Conservation (phyloP, 2,888 invertebrate genomes). For the Heteromyza rotundicornis region DNA sequence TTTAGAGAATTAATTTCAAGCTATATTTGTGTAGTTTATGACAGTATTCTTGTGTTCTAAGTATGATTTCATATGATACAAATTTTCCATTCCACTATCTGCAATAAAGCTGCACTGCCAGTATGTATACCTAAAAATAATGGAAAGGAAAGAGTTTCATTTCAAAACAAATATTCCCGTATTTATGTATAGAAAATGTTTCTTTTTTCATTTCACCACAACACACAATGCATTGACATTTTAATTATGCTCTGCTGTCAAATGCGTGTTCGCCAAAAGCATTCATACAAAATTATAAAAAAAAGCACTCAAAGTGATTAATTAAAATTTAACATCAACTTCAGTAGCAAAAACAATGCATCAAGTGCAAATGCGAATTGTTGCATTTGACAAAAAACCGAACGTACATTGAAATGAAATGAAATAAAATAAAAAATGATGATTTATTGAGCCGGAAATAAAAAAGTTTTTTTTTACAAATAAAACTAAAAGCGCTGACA, state of each 20-base stretch:
- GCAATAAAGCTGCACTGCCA: neutral
- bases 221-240: constrained; percentile 39
- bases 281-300: neutral
- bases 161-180: too few relatives aligned
- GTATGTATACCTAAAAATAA: neutral
- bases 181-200: too few relatives aligned
- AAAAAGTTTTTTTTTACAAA: too few relatives aligned
- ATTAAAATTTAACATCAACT: neutral
- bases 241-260: constrained; percentile 53
- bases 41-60: too few relatives aligned
- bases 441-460: neutral
- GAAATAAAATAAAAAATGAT: neutral
- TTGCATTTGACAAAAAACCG: neutral
- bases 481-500: too few relatives aligned
- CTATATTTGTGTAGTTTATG: too few relatives aligned
- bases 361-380: neutral
- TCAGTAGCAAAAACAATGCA: neutral
- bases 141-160: too few relatives aligned
- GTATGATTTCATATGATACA: too few relatives aligned
- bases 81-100: neutral
- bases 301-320: neutral
- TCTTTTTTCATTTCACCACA: too few relatives aligned
- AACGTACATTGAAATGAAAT: neutral
- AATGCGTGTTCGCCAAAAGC: constrained; percentile 31
- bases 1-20: too few relatives aligned